Evolutionary conservation across 1,140 invertebrate genomes (phyloP), one percentile per base, ranked within the genome.

Genomic region (Pomacea maculata): DNA sequence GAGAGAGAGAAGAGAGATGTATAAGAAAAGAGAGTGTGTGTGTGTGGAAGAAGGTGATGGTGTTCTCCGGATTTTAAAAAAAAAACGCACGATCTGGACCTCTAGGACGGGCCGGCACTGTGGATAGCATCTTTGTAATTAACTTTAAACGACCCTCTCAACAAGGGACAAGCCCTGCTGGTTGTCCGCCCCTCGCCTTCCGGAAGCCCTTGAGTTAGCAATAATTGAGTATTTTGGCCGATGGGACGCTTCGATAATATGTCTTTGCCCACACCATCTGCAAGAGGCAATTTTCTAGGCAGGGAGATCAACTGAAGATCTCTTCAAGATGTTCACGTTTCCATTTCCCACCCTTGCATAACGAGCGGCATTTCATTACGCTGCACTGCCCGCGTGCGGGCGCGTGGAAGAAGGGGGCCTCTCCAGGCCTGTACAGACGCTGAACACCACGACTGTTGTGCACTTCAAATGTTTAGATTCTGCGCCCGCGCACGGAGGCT

Each of bases 71-170:
- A 45, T 2, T 2, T 1, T 2, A 45, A 45, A 45, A 45, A 45
- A 45, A 45, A 45, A 45, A 11, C 15, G 57, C 57, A 9, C 8
- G 57, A 61, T 61, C 57, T 61, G 57, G 57, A 61, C 57, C 57
- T 61, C 57, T 61, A 4, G 57, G 11, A 61, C 57, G 15, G 15
- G 57, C 57, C 57, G 57, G 57, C 57, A 17, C 57, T 61, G 77
- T 21, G 76, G 77, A 78, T 78, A 78, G 65, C 77, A 78, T 78
- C 77, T 78, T 78, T 78, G 77, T 78, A 78, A 78, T 78, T 78
- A 78, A 78, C 77, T 78, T 78, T 78, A 78, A 78, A 78, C 77
- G 77, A 78, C 77, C 77, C 57, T 67, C 77, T 57, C 77, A 57
- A 68, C 65, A n/a, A 57, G 77, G 77, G 77, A 78, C 45, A 25